These are phyloP conservation scores for Chelon auratus DNA, from an alignment of 2,797 vertebrate species.

Conservation along the genomic window DNA sequence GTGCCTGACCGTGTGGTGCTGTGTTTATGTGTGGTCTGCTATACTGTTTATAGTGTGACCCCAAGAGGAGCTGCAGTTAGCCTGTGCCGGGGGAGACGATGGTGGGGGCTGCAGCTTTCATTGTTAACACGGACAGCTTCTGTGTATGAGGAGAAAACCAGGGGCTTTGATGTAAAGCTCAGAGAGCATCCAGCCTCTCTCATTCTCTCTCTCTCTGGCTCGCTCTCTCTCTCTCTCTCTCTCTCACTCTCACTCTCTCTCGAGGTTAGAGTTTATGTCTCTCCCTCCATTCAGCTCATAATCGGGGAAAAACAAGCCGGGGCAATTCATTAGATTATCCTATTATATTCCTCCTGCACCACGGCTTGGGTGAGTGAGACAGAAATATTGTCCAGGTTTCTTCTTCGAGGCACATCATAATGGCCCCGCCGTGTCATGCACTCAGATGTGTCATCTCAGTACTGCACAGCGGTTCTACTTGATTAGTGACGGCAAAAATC, in stretches of 20 bases:
- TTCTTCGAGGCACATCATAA: conserved; percentile 62
- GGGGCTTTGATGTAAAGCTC: conserved; percentile 79
- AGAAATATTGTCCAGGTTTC: conserved; percentile 67
- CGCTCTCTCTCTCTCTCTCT: conserved; percentile 7
- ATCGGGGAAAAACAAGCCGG: conserved; percentile 71
- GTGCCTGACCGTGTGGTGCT: conserved; percentile 4
- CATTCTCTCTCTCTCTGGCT: conserved; percentile 16
- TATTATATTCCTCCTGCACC: conserved; percentile 77
- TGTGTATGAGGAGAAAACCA: conserved; percentile 71
- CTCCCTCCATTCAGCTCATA: conserved; percentile 73
- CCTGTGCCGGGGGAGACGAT: conserved; percentile 49
- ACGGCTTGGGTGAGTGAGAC: conserved; percentile 54
- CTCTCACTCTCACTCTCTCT: conserved; percentile 49
- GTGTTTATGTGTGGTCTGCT: conserved; percentile 62
- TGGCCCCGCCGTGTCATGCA: conserved; percentile 50
- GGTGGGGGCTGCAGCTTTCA: conserved; percentile 66
- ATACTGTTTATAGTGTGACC: conserved; percentile 68
- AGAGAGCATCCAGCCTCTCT: conserved; percentile 65
- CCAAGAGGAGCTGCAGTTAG: conserved; percentile 68
- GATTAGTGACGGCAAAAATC: conserved; percentile 26
- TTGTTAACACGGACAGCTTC: conserved; percentile 75
- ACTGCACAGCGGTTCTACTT: conserved; percentile 35
- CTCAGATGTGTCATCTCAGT: conserved; percentile 51
- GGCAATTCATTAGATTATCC: conserved; percentile 81
- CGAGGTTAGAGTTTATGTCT: conserved; percentile 80